Percentiles rank a stretch among this genome's conserved stretches.
Conservation (phyloP, 1,140 invertebrate species). For the Calosoma granatense region DNA sequence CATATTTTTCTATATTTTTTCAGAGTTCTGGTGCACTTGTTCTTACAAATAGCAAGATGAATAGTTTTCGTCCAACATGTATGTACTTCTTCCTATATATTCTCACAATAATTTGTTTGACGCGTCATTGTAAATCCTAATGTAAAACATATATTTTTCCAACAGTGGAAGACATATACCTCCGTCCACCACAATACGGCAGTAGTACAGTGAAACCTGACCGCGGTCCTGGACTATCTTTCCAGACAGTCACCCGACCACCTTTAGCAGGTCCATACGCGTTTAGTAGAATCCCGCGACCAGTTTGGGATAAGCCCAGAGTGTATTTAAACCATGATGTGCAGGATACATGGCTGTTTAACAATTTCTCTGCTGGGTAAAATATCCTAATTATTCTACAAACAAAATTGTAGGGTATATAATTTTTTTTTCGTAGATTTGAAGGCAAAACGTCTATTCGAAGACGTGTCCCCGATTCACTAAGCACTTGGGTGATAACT, state of each 20-base stretch:
- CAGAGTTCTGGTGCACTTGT: slow-evolving; percentile 70
- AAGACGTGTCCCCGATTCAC: slow-evolving; percentile 69
- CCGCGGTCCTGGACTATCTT: slow-evolving; percentile 38
- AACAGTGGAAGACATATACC: slow-evolving; percentile 33
- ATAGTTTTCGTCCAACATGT: slow-evolving; percentile 47
- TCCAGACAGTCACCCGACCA: slow-evolving; percentile 57
- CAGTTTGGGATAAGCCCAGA: slow-evolving; percentile 66
- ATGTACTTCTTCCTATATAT: slow-evolving; percentile 33
- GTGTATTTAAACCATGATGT: slow-evolving; percentile 65
- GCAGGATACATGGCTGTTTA: slow-evolving; percentile 73
- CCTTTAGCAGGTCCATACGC: slow-evolving; percentile 81
- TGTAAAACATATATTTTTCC: slow-evolving; percentile 13
- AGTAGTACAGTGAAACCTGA: slow-evolving; percentile 46
- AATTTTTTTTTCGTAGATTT: slow-evolving; percentile 25
- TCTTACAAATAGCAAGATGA: slow-evolving; percentile 60
- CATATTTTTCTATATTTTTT: slow-evolving; percentile 33
- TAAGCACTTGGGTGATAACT: slow-evolving; percentile 86
- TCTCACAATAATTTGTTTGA: slow-evolving; percentile 2
- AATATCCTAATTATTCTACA: slow-evolving; percentile 22
- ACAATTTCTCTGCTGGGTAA: slow-evolving; percentile 70
- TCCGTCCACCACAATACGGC: slow-evolving; percentile 34
- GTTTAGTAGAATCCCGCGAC: slow-evolving; percentile 74
- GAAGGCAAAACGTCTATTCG: slow-evolving; percentile 47
- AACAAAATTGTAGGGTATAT: not conserved
- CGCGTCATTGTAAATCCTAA: not conserved